Evolutionary conservation across 2,797 vertebrate genomes (phyloP), one percentile per base, ranked within the genome.

Genomic region (Myotis planiceps): DNA sequence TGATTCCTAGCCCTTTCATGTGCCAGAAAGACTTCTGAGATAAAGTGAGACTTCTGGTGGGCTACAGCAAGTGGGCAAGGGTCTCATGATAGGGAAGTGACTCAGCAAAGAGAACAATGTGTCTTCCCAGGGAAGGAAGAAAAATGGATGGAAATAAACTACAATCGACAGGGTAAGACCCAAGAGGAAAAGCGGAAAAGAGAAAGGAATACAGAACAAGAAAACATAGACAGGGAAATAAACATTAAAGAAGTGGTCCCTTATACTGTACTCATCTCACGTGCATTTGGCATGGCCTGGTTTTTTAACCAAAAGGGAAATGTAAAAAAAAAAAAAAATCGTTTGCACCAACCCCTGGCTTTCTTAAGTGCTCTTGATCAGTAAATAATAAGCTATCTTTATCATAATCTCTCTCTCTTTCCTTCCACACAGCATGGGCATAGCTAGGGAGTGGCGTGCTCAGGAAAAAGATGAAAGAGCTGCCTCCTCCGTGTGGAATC

Each of bases 281-380:
- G 0, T 69, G 14, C 9, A 58, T 66, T 55, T 79, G 63, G n/a
- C 51, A 37, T 58, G 47, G 1, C 32, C 34, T 45, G n/a, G 78
- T 34, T 29, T 92, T 69, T 95, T 13, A 90, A 83, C 60, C 6
- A 86, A 88, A 88, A 93, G 42, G 9, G 23, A 51, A 71, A 60
- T 80, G 34, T 29, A 58, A 51, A 39, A 63, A 49, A 6, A 49
- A 49, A 47, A 47, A 55, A 55, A 55, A 21, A 53, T 7, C 5
- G 12, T 65, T 95, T 55, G 23, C 14, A 29, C 9, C 45, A 66
- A 32, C 15, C 13, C 1, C 13, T 74, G 23, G n/a, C 74, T 81
- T 95, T 29, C 47, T 80, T 65, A 39, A 60, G 2, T 55, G 2
- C 88, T 18, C 45, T 32, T n/a, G 8, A 76, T 82, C 42, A 78